Conservation (phyloP, 2,113 vertebrate genomes). For the Rafetus swinhoei region DNA sequence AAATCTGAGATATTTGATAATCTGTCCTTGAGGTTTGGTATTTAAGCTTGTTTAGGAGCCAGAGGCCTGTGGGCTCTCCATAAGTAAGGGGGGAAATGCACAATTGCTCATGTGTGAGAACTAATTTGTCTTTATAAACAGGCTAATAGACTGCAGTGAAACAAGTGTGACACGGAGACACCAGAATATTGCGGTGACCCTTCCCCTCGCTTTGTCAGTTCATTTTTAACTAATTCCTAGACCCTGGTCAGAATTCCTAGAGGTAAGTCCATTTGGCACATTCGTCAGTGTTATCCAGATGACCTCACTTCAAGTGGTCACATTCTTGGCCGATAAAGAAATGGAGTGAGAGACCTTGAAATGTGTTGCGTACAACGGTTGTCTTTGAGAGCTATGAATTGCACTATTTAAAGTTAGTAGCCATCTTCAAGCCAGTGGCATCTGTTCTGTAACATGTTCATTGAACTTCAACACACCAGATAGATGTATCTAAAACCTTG, state of each 20-base stretch:
- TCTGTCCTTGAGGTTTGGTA: neutral
- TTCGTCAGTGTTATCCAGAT: rapidly evolving
- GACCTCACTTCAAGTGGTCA: neutral
- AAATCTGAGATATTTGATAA: neutral
- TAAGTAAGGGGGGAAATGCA: neutral
- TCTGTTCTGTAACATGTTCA: neutral
- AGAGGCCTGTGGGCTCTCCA: neutral
- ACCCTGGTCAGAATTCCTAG: neutral
- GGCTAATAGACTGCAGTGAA: neutral
- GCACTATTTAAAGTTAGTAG: neutral
- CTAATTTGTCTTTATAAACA: neutral
- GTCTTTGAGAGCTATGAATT: rapidly evolving
- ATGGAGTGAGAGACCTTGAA: neutral
- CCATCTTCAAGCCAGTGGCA: neutral
- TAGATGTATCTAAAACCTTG: neutral
- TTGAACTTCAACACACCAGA: rapidly evolving
- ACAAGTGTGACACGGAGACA: neutral
- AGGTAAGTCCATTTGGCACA: rapidly evolving
- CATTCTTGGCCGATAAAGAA: neutral
- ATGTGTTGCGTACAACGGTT: neutral
- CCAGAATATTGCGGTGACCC: rapidly evolving
- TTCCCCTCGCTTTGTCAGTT: neutral
- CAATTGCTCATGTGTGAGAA: neutral
- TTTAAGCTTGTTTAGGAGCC: neutral
- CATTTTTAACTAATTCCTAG: neutral